Base-by-base conservation (phyloP, 2,113 vertebrate species). In the Donacobius atricapilla region DNA sequence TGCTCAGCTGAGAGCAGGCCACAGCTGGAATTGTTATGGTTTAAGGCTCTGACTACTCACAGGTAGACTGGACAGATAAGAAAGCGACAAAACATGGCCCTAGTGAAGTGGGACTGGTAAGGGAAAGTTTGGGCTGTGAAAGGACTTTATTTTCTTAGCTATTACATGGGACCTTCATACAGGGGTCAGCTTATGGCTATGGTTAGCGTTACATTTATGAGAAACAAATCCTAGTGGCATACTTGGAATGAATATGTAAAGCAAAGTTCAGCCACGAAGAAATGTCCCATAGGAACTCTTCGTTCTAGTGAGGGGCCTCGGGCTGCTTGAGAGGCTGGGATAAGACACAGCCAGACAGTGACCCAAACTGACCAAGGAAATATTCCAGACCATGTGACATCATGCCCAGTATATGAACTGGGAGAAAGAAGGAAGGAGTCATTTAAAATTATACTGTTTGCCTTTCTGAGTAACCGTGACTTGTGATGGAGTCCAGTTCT, bases 391-490 rank as follows among this genome's bases (percentile, higher is more conserved):
- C 13, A 12, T 40, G 7, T 39, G n/a, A 53, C 24, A 35, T 21
- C 39, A 21, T 40, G 14, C 14, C 19, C 25, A 68, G 13, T 31
- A 27, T 30, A 40, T 42, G 35, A 76, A 76, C 39, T 54, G 25
- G 24, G 30, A n/a, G 6, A 30, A n/a, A 5, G n/a, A 68, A 89
- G 11, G 35, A 54, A 66, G 14, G 8, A 4, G 9, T 4, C 10
- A 31, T 69, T 68, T 54, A 17, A 8, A 47, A n/a, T 60, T 22
- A 40, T 1, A 21, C 8, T 73, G 5, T 58, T 60, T 68, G 24
- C n/a, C 40, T 50, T 76, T 20, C 35, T 19, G 6, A 31, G 11
- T 42, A 44, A 18, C 16, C 0, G 0, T 39, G 20, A 42, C 7
- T 75, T 57, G 13, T 21, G 13, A 50, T 35, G 9, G 17, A 35